phyloP scores from a whole-genome alignment of 2,797 vertebrate genomes.

The Gila robusta region DNA sequence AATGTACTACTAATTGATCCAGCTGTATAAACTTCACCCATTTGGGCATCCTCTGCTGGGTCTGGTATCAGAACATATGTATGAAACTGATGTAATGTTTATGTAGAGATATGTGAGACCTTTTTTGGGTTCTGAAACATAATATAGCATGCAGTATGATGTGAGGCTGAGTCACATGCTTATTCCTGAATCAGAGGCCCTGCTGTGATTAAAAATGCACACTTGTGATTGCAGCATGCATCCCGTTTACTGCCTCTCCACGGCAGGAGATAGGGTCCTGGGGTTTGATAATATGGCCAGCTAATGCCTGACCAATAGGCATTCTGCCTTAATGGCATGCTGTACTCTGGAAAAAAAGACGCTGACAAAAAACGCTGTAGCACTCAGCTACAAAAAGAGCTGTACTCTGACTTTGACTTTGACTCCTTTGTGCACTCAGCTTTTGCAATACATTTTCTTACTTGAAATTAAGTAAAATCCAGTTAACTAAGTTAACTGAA shows the following conservation, averaged over 20 bases:
- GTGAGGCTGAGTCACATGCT: conserved; percentile 25
- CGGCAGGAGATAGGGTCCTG: conserved; percentile 2
- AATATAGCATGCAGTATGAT: conserved; percentile 26
- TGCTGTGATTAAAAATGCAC: conserved; percentile 43
- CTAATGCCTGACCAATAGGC: conserved; percentile 22
- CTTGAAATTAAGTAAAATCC: not conserved
- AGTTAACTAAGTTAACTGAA: not conserved
- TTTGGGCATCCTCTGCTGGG: not conserved
- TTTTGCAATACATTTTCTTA: not conserved
- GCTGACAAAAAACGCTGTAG: too few species aligned
- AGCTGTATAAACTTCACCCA: not conserved
- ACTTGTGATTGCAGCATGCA: conserved; percentile 24
- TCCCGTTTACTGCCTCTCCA: conserved; percentile 16
- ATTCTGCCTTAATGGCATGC: not conserved
- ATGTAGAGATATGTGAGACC: not conserved
- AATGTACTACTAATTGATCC: not conserved
- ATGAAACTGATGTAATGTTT: conserved; percentile 10
- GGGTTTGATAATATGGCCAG: conserved; percentile 36
- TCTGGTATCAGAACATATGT: conserved; percentile 24
- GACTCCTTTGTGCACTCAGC: not conserved
- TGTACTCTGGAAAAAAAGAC: not conserved
- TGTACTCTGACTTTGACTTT: too few species aligned
- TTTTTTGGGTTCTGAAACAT: not conserved
- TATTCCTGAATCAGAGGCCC: conserved; percentile 30
- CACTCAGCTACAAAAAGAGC: too few species aligned